Evolutionary conservation across 2,888 invertebrate species (phyloP).

Genomic region (Gandaritis pyraliata): DNA sequence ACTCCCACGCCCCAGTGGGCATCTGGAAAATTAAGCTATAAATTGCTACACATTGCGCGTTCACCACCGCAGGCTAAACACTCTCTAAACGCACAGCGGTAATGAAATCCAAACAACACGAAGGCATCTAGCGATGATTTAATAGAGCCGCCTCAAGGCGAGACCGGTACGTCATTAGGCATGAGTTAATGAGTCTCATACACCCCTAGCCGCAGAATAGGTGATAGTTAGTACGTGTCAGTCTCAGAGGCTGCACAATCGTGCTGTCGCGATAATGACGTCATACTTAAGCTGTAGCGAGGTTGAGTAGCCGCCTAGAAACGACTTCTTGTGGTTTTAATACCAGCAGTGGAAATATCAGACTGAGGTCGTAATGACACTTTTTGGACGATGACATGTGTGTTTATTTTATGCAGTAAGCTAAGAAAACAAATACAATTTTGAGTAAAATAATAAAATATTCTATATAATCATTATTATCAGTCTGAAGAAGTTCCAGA

Average conservation of each 20-base stretch:
- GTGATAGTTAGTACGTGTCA: conserved; percentile 19
- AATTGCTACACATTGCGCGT: conserved; percentile 19
- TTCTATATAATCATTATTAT: no score
- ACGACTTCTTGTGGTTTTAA: background rate
- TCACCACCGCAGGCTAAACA: conserved; percentile 21
- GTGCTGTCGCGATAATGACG: conserved; percentile 27
- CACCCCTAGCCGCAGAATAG: conserved; percentile 30
- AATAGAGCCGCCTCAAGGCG: conserved; percentile 54
- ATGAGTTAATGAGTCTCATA: conserved; percentile 63
- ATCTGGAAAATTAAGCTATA: conserved; percentile 8
- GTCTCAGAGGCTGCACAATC: conserved; percentile 23
- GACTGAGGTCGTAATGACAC: no score
- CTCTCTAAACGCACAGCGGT: conserved; percentile 32
- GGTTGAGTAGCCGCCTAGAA: conserved; percentile 16
- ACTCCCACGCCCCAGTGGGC: background rate
- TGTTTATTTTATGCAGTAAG: no score
- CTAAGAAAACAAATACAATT: no score
- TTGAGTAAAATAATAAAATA: no score
- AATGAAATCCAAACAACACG: conserved; percentile 43
- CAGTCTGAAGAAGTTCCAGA: no score
- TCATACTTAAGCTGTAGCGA: conserved; percentile 21
- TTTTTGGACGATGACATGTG: no score
- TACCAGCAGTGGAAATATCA: background rate
- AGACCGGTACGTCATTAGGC: conserved; percentile 62
- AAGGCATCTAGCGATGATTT: conserved; percentile 47